phyloP scores from a whole-genome alignment of 2,113 vertebrate genomes.

The Agelaius tricolor region DNA sequence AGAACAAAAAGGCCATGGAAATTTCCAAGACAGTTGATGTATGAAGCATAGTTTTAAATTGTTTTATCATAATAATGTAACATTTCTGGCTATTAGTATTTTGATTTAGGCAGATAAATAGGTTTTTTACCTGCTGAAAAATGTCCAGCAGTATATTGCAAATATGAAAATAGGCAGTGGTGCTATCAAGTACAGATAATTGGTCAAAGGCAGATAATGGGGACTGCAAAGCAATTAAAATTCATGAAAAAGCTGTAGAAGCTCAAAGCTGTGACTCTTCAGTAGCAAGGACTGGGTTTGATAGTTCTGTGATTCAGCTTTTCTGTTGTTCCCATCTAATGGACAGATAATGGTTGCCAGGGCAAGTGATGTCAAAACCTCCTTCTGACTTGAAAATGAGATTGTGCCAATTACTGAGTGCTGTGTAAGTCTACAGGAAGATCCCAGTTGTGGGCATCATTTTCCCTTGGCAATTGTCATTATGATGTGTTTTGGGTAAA shows the following conservation, averaged over 20 bases:
- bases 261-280: background rate
- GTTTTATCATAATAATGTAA: background rate
- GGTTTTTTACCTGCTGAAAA: background rate
- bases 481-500: background rate
- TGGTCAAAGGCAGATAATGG: background rate
- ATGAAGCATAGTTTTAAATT: background rate
- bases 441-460: fast-evolving
- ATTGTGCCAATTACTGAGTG: background rate
- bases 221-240: background rate
- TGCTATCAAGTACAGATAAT: background rate
- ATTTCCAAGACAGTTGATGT: background rate
- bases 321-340: background rate
- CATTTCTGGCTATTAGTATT: background rate
- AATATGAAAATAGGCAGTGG: background rate
- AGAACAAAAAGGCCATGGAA: background rate
- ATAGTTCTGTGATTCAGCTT: background rate
- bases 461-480: background rate
- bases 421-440: background rate
- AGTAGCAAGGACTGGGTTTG: background rate
- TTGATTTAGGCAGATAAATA: background rate
- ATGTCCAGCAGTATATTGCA: background rate
- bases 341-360: background rate
- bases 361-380: background rate
- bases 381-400: background rate
- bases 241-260: background rate